Conservation (phyloP, 2,797 vertebrate species). For the Ficedula albicollis region DNA sequence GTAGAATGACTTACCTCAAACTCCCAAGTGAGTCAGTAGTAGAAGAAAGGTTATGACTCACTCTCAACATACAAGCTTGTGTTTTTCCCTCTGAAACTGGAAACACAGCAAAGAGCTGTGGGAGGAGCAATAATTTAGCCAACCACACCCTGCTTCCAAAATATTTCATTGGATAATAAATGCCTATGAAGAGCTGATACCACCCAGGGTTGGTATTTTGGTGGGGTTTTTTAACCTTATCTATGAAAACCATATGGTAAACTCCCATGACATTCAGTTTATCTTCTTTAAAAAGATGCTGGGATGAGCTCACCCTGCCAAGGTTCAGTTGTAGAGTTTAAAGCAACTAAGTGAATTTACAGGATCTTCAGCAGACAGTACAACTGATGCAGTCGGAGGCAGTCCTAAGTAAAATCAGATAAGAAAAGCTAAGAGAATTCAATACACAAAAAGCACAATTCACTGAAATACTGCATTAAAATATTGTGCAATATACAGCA, state of each 20-base stretch:
- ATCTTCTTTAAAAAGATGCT: conserved; percentile 1
- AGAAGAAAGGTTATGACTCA: conserved; percentile 48
- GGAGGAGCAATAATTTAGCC: conserved; percentile 36
- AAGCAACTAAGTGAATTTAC: neutral
- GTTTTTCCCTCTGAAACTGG: conserved; percentile 46
- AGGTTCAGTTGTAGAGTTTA: neutral
- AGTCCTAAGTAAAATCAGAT: neutral
- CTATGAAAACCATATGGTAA: conserved; percentile 24
- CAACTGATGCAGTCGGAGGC: neutral
- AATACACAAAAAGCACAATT: neutral
- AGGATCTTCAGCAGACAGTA: neutral
- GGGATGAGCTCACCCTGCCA: neutral
- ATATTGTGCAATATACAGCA: neutral
- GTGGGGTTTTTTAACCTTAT: conserved; percentile 26
- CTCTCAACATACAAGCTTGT: neutral
- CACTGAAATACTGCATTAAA: neutral
- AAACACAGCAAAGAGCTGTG: conserved; percentile 6
- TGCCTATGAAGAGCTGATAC: neutral
- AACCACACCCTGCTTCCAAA: conserved; percentile 37
- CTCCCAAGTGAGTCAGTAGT: conserved; percentile 43
- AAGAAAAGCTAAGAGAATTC: neutral
- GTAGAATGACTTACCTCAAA: conserved; percentile 58
- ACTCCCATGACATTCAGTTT: neutral
- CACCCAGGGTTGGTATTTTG: neutral
- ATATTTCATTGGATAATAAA: conserved; percentile 30